A percentile compares a stretch with the other conserved stretches of the same genome.
These are phyloP conservation scores for Heloderma charlesbogerti DNA, from an alignment of 2,113 vertebrate species.

Conservation along the genomic window DNA sequence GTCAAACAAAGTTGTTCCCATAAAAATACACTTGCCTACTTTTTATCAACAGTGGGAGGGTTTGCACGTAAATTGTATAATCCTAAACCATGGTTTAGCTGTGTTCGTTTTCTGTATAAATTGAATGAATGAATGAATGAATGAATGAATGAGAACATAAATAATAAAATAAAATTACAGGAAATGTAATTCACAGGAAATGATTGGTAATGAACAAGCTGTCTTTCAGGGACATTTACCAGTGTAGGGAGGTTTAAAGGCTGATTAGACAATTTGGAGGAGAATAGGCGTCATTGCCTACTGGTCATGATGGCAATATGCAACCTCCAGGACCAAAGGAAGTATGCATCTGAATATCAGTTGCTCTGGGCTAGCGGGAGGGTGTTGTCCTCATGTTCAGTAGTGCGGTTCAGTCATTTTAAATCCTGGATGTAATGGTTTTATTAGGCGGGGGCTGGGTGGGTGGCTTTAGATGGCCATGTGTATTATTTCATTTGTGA, in stretches of 20 bases:
- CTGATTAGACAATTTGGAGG: too few species aligned
- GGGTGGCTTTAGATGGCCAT: too few species aligned
- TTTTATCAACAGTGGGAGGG: background rate
- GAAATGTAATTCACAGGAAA: background rate
- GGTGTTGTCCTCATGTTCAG: too few species aligned
- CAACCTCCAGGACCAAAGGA: too few species aligned
- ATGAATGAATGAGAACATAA: background rate
- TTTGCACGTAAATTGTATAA: background rate
- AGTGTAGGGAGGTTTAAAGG: background rate
- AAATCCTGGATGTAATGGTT: too few species aligned
- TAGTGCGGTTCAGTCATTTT: too few species aligned
- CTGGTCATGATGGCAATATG: too few species aligned
- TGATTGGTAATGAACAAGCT: background rate
- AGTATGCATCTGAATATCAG: too few species aligned
- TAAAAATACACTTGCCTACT: background rate
- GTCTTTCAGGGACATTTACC: background rate
- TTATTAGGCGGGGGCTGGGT: too few species aligned
- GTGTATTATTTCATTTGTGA: too few species aligned
- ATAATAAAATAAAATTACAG: background rate
- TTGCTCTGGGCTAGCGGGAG: too few species aligned
- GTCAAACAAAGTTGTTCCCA: background rate
- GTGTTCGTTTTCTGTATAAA: too few species aligned
- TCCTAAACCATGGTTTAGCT: background rate
- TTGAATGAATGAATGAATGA: background rate
- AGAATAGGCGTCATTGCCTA: background rate